Evolutionary conservation across 2,113 vertebrate species (phyloP).

Genomic region (Festucalex cinctus): DNA sequence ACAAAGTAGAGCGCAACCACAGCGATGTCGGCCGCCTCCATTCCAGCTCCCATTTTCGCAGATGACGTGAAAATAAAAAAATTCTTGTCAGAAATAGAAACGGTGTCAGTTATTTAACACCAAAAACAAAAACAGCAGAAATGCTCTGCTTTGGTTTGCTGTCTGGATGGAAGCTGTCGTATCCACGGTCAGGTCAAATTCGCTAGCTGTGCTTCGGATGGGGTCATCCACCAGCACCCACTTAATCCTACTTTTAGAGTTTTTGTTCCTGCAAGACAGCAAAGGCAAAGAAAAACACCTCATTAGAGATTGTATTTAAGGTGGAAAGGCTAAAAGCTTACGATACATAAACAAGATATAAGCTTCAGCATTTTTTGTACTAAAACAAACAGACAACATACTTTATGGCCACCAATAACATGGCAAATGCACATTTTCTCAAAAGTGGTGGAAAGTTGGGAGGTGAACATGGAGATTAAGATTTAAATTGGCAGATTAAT

Average conservation of each 20-base stretch:
- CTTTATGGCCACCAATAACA: not conserved
- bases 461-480: not conserved
- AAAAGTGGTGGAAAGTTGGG: not conserved
- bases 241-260: constrained; percentile 84
- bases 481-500: constrained; percentile 11
- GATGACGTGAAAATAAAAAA: not conserved
- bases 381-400: not conserved
- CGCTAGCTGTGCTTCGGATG: constrained; percentile 72
- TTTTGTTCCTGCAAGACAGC: constrained; percentile 95
- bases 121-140: constrained; percentile 28
- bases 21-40: constrained; percentile 92
- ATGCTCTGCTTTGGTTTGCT: constrained; percentile 87
- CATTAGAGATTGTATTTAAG: constrained; percentile 51
- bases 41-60: constrained; percentile 79
- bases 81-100: not conserved
- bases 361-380: not conserved
- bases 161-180: constrained; percentile 84
- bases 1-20: constrained; percentile 95
- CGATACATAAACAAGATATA: not conserved
- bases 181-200: constrained; percentile 78
- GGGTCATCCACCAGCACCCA: constrained; percentile 85
- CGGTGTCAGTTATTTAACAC: not conserved
- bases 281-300: constrained; percentile 84
- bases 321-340: not conserved
- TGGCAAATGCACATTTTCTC: not conserved